Evolutionary conservation across 1,140 invertebrate genomes (phyloP).

Genomic region (Aphaenogaster floridana): DNA sequence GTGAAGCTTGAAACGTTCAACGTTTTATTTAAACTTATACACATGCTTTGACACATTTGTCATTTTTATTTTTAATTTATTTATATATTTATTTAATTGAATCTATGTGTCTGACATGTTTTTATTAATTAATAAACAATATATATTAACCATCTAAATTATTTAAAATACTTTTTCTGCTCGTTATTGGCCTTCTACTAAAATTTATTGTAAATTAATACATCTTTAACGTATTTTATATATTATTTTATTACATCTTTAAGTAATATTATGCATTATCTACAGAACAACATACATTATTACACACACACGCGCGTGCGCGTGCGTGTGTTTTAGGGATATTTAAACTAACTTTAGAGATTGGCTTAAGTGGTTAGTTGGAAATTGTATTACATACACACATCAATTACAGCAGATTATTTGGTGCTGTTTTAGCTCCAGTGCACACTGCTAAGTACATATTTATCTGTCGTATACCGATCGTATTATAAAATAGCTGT

Average conservation of each 20-base stretch:
- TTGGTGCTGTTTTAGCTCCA: not conserved
- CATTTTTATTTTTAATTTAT: too few relatives aligned
- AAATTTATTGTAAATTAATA: not conserved
- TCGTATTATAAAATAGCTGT: slow-evolving; percentile 7
- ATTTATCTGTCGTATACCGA: not conserved
- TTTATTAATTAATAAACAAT: too few relatives aligned
- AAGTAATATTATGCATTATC: not conserved
- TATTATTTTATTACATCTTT: not conserved
- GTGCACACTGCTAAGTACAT: not conserved
- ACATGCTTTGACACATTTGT: too few relatives aligned
- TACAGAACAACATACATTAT: not conserved
- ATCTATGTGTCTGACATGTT: too few relatives aligned
- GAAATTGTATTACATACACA: slow-evolving; percentile 1
- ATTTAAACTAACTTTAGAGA: not conserved
- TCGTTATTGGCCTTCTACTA: too few relatives aligned
- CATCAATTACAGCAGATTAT: not conserved
- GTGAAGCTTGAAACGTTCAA: too few relatives aligned
- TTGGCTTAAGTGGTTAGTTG: not conserved
- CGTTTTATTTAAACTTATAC: too few relatives aligned
- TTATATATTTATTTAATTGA: too few relatives aligned
- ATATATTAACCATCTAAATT: too few relatives aligned
- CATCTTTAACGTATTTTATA: not conserved
- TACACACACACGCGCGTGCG: not conserved
- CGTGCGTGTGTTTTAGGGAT: too few relatives aligned
- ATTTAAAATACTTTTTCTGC: too few relatives aligned